phyloP scores from a whole-genome alignment of 2,888 invertebrate genomes.

The Cecidostiba fungosa region DNA sequence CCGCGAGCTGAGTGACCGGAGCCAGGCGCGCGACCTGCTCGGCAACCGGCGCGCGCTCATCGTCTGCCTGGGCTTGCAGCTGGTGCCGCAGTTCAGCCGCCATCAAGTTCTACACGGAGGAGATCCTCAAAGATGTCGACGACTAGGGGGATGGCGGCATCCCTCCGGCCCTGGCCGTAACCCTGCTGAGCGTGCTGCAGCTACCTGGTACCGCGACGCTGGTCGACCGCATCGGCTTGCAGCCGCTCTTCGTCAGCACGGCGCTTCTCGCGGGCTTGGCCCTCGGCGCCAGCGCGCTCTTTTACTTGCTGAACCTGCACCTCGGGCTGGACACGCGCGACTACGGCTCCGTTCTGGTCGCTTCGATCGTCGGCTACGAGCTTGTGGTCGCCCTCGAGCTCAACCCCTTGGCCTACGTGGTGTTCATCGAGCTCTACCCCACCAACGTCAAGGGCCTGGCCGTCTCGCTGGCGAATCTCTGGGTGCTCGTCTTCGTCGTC shows the following conservation, averaged over 20 bases:
- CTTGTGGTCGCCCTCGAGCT: too few relatives aligned
- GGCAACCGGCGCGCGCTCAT: conserved; percentile 81
- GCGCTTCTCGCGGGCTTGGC: conserved; percentile 83
- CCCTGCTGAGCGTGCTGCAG: conserved; percentile 84
- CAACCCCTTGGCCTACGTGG: conserved; percentile 84
- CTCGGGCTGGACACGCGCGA: too few relatives aligned
- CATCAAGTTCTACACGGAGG: conserved; percentile 84
- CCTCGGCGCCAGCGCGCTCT: conserved; percentile 81
- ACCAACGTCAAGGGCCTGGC: too few relatives aligned
- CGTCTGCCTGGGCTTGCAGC: conserved; percentile 81
- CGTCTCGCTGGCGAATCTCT: too few relatives aligned
- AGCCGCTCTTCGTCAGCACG: conserved; percentile 82
- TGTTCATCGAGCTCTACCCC: conserved; percentile 85
- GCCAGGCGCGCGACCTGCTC: conserved; percentile 81
- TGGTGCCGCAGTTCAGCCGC: conserved; percentile 84
- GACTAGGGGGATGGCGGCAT: conserved; percentile 71
- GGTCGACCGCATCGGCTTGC: conserved; percentile 82
- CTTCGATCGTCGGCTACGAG: too few relatives aligned
- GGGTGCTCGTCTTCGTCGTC: too few relatives aligned
- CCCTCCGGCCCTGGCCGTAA: conserved; percentile 82
- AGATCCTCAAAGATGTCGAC: conserved; percentile 82
- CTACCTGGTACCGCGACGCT: conserved; percentile 80
- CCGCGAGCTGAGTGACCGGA: conserved; percentile 82
- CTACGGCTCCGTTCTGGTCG: conserved; percentile 81
- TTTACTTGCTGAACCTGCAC: conserved; percentile 83